A percentile compares a stretch with the other conserved stretches of the same genome.
These are phyloP conservation scores for Barypeithes pellucidus DNA, from an alignment of 2,888 invertebrate species.

Conservation along the genomic window DNA sequence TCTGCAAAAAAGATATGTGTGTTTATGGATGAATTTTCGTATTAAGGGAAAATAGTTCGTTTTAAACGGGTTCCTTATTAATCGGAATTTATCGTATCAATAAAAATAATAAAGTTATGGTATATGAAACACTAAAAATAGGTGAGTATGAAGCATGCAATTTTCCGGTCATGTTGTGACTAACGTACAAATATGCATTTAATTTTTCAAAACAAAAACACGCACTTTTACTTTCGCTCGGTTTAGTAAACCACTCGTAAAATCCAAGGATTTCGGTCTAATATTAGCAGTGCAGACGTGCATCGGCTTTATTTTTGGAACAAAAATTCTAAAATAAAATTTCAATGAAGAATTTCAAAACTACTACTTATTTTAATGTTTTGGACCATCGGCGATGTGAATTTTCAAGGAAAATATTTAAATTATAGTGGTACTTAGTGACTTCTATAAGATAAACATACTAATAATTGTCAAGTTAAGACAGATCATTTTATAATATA, in stretches of 20 bases:
- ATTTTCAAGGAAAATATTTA: conserved; percentile 14
- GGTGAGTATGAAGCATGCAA: conserved; percentile 15
- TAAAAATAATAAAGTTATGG: no score
- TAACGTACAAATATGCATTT: conserved; percentile 26
- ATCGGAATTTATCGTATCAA: no score
- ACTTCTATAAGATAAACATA: conserved; percentile 6
- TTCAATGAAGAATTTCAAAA: conserved; percentile 42
- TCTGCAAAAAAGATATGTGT: no score
- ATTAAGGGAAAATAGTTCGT: no score
- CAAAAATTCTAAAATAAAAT: conserved; percentile 42
- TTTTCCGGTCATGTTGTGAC: conserved; percentile 33
- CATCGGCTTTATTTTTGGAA: conserved; percentile 34
- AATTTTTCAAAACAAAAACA: conserved; percentile 36
- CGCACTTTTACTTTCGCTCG: conserved; percentile 33
- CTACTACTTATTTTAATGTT: conserved; percentile 24
- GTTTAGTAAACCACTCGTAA: conserved; percentile 35
- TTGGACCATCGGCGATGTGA: neutral
- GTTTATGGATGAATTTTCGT: neutral
- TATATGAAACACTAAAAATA: conserved; percentile 5
- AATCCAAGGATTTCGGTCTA: conserved; percentile 38
- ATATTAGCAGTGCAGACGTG: conserved; percentile 43
- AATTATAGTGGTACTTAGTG: conserved; percentile 1
- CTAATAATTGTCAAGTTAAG: conserved; percentile 1
- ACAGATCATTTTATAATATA: conserved; percentile 1
- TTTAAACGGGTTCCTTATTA: no score